Conservation (phyloP, 2,888 invertebrate genomes). For the Trichogramma evanescens region DNA sequence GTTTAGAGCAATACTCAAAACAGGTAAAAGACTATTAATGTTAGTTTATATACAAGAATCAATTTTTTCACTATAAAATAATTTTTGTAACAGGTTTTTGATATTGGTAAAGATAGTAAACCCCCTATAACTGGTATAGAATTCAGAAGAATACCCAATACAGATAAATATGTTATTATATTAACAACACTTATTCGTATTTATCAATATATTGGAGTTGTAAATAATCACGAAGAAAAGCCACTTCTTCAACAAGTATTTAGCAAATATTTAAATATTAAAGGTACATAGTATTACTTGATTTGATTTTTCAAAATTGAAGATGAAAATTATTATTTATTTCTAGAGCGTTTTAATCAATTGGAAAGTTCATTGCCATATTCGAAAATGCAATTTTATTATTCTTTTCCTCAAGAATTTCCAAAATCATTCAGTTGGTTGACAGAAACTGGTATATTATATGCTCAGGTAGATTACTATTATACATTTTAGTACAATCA, state of each 20-base stretch:
- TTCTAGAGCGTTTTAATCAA: constrained; percentile 58
- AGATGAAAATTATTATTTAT: constrained; percentile 8
- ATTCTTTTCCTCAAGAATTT: constrained; percentile 57
- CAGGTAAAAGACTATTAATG: constrained; percentile 56
- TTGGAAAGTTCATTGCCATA: constrained; percentile 66
- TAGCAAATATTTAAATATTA: constrained; percentile 64
- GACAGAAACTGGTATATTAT: constrained; percentile 74
- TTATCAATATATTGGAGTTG: constrained; percentile 77
- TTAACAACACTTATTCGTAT: constrained; percentile 77
- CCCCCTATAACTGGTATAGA: constrained; percentile 83
- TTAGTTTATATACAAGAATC: neutral
- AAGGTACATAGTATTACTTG: constrained; percentile 49
- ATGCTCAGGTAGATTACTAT: constrained; percentile 63
- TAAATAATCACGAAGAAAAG: constrained; percentile 68
- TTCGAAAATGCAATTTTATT: constrained; percentile 74
- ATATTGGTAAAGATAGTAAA: constrained; percentile 70
- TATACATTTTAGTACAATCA: constrained; percentile 25
- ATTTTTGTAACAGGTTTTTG: constrained; percentile 63
- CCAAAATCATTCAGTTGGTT: constrained; percentile 85
- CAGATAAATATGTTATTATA: constrained; percentile 72
- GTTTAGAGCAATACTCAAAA: constrained; percentile 72
- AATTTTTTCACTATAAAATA: constrained; percentile 23
- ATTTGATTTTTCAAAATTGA: neutral
- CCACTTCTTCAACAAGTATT: constrained; percentile 75
- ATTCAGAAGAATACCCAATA: constrained; percentile 66